phyloP scores from a whole-genome alignment of 2,888 invertebrate genomes.

The Diarsia mendica region DNA sequence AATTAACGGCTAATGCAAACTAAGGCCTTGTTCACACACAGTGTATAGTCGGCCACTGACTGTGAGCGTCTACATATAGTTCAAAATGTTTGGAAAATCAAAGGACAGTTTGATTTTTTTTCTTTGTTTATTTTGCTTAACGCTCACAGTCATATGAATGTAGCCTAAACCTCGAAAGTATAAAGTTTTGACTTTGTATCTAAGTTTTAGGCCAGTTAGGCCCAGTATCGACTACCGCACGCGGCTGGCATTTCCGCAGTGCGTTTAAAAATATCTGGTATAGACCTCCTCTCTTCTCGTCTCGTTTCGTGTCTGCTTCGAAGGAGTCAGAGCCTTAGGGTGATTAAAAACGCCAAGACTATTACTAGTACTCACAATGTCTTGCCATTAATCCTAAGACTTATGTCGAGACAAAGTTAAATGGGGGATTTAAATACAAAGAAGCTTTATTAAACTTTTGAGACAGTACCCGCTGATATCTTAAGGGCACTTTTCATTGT shows the following conservation, averaged over 20 bases:
- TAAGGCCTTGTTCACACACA: slow-evolving; percentile 46
- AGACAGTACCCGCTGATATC: slow-evolving; percentile 69
- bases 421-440: slow-evolving; percentile 81
- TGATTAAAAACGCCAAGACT: slow-evolving; percentile 77
- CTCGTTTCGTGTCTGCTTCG: neutral
- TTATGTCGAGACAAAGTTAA: slow-evolving; percentile 82
- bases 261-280: too few relatives aligned
- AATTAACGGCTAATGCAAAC: slow-evolving; percentile 70
- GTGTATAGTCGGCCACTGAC: neutral
- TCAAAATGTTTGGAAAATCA: neutral
- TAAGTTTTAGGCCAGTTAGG: too few relatives aligned
- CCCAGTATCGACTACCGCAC: too few relatives aligned
- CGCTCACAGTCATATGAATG: too few relatives aligned
- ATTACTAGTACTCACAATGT: slow-evolving; percentile 70
- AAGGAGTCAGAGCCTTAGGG: slow-evolving; percentile 25
- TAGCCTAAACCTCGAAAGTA: too few relatives aligned
- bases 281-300: neutral
- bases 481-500: slow-evolving; percentile 61
- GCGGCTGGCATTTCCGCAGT: too few relatives aligned
- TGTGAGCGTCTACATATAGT: neutral
- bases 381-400: slow-evolving; percentile 80
- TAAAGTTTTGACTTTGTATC: too few relatives aligned
- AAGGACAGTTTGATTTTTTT: neutral
- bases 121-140: neutral
- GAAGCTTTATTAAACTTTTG: slow-evolving; percentile 78